These are phyloP conservation scores for Candoia aspera DNA, from an alignment of 2,113 vertebrate genomes.

Conservation along the genomic window DNA sequence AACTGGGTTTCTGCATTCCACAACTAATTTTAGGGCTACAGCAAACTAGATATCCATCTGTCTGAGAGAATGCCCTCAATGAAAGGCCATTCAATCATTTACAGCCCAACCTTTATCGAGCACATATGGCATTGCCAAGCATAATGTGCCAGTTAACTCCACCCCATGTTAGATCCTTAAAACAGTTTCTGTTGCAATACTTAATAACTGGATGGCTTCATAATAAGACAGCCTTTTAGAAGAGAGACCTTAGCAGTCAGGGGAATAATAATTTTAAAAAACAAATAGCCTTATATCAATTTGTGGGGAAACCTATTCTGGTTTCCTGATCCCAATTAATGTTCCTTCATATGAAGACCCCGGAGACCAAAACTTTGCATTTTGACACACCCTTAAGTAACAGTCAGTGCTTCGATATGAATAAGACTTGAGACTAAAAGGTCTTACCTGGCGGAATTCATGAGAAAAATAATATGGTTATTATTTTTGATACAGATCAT, in stretches of 20 bases:
- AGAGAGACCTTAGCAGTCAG: neutral
- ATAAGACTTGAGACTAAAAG: constrained; percentile 5
- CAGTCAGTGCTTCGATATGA: constrained; percentile 7
- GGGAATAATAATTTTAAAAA: neutral
- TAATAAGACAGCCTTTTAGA: neutral
- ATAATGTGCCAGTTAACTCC: neutral
- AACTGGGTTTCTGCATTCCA: neutral
- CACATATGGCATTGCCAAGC: neutral
- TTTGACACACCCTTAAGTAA: constrained; percentile 20
- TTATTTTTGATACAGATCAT: neutral
- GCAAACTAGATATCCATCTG: neutral
- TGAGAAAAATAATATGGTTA: constrained; percentile 23
- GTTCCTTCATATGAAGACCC: constrained; percentile 20
- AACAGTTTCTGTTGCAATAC: neutral
- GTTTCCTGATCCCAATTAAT: constrained; percentile 10
- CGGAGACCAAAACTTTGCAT: constrained; percentile 23
- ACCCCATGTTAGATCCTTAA: neutral
- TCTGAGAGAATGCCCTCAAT: neutral
- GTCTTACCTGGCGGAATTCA: neutral
- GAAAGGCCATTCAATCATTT: neutral
- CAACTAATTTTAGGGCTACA: neutral
- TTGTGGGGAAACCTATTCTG: neutral
- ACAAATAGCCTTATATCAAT: neutral
- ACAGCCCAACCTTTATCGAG: neutral
- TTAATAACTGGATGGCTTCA: neutral